Percentiles rank a stretch among this genome's conserved stretches.
These are phyloP conservation scores for Megaceryle alcyon DNA, from an alignment of 2,797 vertebrate species.

Conservation along the genomic window DNA sequence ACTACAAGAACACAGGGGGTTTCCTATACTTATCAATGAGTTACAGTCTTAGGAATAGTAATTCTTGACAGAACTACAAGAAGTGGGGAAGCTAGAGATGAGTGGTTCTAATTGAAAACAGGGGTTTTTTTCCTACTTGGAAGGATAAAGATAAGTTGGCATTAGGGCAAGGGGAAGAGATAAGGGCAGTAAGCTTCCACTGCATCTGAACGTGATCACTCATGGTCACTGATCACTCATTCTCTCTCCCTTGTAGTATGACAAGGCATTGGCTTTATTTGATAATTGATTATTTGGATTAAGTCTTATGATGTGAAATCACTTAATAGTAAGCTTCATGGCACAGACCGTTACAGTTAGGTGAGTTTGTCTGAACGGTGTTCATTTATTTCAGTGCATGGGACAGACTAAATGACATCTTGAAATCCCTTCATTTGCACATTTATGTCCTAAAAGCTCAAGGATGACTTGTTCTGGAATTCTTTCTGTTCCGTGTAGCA, in stretches of 20 bases:
- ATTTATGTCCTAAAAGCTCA: neutral
- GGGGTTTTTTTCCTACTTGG: neutral
- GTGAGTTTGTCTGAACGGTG: neutral
- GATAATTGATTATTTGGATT: neutral
- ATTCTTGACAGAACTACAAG: neutral
- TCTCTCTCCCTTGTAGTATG: neutral
- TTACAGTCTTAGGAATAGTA: neutral
- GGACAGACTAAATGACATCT: neutral
- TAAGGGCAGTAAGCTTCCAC: neutral
- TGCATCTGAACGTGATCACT: neutral
- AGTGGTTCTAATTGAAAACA: neutral
- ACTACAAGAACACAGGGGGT: neutral
- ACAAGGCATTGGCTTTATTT: neutral
- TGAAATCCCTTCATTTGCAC: neutral
- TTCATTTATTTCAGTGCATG: neutral
- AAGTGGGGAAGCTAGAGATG: neutral
- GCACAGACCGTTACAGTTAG: neutral
- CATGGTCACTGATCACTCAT: neutral
- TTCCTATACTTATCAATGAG: neutral
- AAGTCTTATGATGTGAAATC: neutral
- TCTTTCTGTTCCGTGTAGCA: neutral
- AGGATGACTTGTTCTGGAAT: neutral
- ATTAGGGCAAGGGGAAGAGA: neutral
- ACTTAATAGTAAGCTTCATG: neutral
- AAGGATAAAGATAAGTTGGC: neutral